Percentiles rank a stretch among this genome's conserved stretches.
Conservation (phyloP, 2,113 vertebrate genomes). For the Ictalurus furcatus region DNA sequence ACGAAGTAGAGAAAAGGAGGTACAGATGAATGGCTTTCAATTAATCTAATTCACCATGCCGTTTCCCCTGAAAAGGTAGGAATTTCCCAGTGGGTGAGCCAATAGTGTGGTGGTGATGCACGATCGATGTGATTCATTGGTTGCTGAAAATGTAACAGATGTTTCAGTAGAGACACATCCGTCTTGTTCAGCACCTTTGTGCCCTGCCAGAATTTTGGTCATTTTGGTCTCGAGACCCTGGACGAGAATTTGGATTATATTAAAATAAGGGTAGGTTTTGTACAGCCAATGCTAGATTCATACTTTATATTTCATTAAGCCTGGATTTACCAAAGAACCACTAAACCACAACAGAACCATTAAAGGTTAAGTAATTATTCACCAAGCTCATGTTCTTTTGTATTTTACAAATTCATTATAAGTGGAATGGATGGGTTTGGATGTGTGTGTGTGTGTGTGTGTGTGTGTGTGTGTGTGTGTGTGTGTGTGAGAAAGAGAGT, state of each 20-base stretch:
- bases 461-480: not conserved
- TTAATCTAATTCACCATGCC: constrained; percentile 60
- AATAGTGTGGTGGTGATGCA: constrained; percentile 57
- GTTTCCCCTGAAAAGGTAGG: constrained; percentile 60
- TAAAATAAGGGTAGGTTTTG: constrained; percentile 11
- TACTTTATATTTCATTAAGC: constrained; percentile 6
- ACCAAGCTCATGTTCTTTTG: not conserved
- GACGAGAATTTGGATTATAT: not conserved
- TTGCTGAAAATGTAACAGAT: constrained; percentile 72
- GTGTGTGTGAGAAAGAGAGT: too few species aligned
- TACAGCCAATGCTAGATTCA: not conserved
- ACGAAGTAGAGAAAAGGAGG: constrained; percentile 26
- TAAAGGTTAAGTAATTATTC: not conserved
- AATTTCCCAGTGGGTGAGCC: constrained; percentile 67
- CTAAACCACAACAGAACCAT: not conserved
- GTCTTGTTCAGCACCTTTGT: constrained; percentile 58
- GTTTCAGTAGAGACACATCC: constrained; percentile 65
- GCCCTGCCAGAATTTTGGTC: constrained; percentile 48
- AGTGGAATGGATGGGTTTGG: not conserved
- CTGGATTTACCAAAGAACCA: constrained; percentile 22
- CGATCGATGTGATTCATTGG: constrained; percentile 65
- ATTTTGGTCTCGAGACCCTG: not conserved
- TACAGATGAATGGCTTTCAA: constrained; percentile 57
- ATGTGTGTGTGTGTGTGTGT: not conserved
- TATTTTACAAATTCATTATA: not conserved